These are phyloP conservation scores for Porites lutea DNA, from an alignment of 64 coral and sea anemone species.

Conservation along the genomic window DNA sequence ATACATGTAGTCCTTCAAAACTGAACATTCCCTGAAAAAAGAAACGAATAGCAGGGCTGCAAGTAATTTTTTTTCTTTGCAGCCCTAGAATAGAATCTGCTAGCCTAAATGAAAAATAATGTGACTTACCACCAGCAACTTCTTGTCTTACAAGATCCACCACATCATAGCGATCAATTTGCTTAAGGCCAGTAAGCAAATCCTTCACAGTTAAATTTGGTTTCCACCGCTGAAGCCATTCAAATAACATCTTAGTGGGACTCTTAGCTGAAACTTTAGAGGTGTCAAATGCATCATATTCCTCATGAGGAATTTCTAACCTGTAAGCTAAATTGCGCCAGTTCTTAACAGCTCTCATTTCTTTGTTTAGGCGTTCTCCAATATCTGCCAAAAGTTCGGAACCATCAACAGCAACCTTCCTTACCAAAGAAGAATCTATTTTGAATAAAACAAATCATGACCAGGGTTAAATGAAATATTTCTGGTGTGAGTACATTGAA, in stretches of 20 bases:
- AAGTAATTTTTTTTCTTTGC: too few relatives aligned
- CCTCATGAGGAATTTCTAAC: constrained; percentile 21
- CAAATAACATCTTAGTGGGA: constrained; percentile 41
- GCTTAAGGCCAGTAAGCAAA: background rate
- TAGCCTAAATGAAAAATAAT: too few relatives aligned
- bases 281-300: constrained; percentile 16
- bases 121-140: background rate
- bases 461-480: background rate
- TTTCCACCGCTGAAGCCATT: constrained; percentile 14
- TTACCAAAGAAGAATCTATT: background rate
- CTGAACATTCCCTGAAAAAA: too few relatives aligned
- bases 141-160: constrained; percentile 1
- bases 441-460: background rate
- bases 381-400: constrained; percentile 20
- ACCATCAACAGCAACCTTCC: background rate
- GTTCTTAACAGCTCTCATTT: constrained; percentile 52
- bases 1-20: too few relatives aligned
- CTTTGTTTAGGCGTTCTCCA: constrained; percentile 39
- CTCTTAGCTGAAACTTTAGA: constrained; percentile 33
- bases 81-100: too few relatives aligned
- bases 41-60: too few relatives aligned
- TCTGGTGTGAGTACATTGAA: background rate
- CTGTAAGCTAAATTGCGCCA: constrained; percentile 51
- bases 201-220: constrained; percentile 8
- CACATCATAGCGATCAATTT: constrained; percentile 54